These are phyloP conservation scores for Hyperoodon ampullatus DNA, from an alignment of 2,113 vertebrate species.

Conservation along the genomic window DNA sequence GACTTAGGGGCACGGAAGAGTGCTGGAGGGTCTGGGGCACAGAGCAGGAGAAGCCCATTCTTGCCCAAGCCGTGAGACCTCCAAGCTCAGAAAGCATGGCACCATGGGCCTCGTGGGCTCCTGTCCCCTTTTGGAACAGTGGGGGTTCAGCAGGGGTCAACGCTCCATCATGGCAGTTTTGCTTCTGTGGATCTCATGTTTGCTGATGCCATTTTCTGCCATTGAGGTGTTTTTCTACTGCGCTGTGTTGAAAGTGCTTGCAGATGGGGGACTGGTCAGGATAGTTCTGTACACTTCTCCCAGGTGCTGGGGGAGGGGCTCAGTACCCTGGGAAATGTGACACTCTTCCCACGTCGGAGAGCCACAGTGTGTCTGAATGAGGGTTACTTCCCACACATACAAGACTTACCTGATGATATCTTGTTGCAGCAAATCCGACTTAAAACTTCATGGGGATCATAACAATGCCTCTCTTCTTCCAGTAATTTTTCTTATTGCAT, in stretches of 20 bases:
- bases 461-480: constrained; percentile 91
- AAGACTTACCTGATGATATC: constrained; percentile 88
- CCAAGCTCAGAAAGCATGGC: not conserved
- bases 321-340: not conserved
- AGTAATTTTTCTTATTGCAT: constrained; percentile 87
- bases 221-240: not conserved
- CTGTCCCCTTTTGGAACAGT: not conserved
- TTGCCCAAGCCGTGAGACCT: not conserved
- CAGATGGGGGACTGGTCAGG: not conserved
- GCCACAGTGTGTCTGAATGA: not conserved
- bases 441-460: constrained; percentile 91
- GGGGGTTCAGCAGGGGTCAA: not conserved
- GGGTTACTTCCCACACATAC: no score
- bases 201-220: not conserved
- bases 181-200: not conserved
- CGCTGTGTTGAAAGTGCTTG: not conserved
- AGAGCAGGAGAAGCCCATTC: not conserved
- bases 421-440: constrained; percentile 84
- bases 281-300: not conserved
- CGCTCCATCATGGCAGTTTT: not conserved
- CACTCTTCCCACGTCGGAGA: not conserved
- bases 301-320: not conserved
- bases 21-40: not conserved
- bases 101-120: not conserved
- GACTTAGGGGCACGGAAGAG: not conserved